Conservation (phyloP, 1,140 invertebrate genomes). For the Bilobella aurantiaca region DNA sequence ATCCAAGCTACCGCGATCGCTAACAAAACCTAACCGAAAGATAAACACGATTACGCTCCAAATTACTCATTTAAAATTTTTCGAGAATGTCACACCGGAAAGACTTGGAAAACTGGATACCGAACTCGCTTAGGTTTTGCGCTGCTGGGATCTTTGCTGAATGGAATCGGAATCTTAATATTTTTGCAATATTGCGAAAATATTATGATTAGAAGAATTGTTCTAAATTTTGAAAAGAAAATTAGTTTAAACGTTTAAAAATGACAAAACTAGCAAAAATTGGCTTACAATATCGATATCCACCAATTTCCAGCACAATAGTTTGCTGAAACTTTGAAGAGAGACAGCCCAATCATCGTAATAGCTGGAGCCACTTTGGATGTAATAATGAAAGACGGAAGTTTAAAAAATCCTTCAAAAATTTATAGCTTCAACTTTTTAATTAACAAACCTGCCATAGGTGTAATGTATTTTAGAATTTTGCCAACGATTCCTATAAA, state of each 20-base stretch:
- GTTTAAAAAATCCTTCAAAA: not conserved
- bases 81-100: slow-evolving; percentile 53
- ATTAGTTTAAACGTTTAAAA: not conserved
- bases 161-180: slow-evolving; percentile 51
- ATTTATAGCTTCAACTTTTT: not conserved
- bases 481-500: slow-evolving; percentile 19
- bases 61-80: not conserved
- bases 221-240: slow-evolving; percentile 46
- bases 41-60: slow-evolving; percentile 1
- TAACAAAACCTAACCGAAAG: slow-evolving; percentile 54
- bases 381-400: not conserved
- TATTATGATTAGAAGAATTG: slow-evolving; percentile 63
- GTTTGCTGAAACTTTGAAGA: slow-evolving; percentile 38
- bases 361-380: slow-evolving; percentile 38
- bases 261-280: not conserved
- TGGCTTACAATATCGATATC: slow-evolving; percentile 39
- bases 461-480: slow-evolving; percentile 41
- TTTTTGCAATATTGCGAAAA: slow-evolving; percentile 70
- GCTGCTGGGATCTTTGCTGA: slow-evolving; percentile 45
- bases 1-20: slow-evolving; percentile 70
- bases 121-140: slow-evolving; percentile 45
- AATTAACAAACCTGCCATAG: slow-evolving; percentile 36
- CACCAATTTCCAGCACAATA: slow-evolving; percentile 40
- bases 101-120: slow-evolving; percentile 64
- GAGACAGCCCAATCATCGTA: slow-evolving; percentile 41